Percentiles rank a stretch among this genome's conserved stretches.
Conservation (phyloP, 2,888 invertebrate genomes). For the Hyposoter didymator region DNA sequence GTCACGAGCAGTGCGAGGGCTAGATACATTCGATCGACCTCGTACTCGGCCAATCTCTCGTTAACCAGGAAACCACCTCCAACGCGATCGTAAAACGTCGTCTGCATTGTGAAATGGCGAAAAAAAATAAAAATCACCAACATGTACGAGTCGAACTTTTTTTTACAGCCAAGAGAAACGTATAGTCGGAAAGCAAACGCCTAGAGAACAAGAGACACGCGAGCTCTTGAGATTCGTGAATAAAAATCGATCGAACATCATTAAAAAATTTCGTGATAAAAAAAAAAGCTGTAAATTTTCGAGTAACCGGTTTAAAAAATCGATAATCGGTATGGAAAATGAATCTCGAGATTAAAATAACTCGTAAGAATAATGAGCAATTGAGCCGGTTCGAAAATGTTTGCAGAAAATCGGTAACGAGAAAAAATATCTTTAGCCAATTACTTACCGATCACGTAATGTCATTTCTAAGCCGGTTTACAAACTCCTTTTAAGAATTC, state of each 20-base stretch:
- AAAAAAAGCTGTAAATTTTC: neutral
- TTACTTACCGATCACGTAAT: neutral
- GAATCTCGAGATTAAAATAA: neutral
- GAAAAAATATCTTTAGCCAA: neutral
- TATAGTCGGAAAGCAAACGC: constrained; percentile 43
- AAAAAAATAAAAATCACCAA: constrained; percentile 32
- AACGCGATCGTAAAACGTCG: constrained; percentile 39
- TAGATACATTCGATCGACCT: constrained; percentile 81
- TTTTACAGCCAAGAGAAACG: constrained; percentile 7
- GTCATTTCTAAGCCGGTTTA: constrained; percentile 2
- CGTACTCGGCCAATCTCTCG: constrained; percentile 35
- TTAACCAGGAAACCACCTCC: constrained; percentile 55
- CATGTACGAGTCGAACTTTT: constrained; percentile 14
- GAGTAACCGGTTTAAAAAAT: neutral
- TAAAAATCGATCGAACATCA: constrained; percentile 3
- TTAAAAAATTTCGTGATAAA: neutral
- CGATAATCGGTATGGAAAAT: neutral
- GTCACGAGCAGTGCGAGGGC: constrained; percentile 79
- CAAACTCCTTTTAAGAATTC: constrained; percentile 12
- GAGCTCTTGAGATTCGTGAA: neutral
- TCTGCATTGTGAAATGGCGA: constrained; percentile 54
- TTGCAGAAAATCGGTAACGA: neutral
- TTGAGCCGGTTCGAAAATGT: neutral
- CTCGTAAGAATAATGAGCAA: neutral
- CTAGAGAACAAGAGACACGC: constrained; percentile 23